These are phyloP conservation scores for Eumerus sabulonum DNA, from an alignment of 2,888 invertebrate species.

Conservation along the genomic window DNA sequence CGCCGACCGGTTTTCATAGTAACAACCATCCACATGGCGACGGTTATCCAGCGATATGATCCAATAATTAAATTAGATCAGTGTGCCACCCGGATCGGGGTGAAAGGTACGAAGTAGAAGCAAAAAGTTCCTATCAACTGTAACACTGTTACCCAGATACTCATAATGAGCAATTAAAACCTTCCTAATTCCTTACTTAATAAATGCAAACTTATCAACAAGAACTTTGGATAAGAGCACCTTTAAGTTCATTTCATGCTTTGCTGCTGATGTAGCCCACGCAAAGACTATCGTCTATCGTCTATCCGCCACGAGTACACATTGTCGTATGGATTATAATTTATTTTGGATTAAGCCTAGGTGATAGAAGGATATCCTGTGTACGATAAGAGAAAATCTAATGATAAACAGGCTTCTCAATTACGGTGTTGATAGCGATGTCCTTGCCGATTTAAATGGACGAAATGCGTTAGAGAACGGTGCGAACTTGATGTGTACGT, in stretches of 20 bases:
- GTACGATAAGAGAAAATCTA: too few relatives aligned
- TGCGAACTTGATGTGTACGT: too few relatives aligned
- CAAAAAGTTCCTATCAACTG: conserved; percentile 19
- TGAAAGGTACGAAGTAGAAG: not conserved
- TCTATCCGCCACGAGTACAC: not conserved
- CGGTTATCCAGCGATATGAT: conserved; percentile 30
- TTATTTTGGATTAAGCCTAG: conserved; percentile 52
- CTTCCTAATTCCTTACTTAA: conserved; percentile 39
- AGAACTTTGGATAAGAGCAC: conserved; percentile 26
- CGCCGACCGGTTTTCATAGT: too few relatives aligned
- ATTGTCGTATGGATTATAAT: conserved; percentile 18
- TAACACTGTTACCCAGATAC: conserved; percentile 51
- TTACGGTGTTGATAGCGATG: conserved; percentile 1
- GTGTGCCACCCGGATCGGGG: not conserved
- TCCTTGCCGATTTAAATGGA: not conserved
- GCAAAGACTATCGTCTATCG: too few relatives aligned
- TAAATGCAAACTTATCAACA: conserved; percentile 58
- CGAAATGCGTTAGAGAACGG: too few relatives aligned
- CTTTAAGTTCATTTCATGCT: too few relatives aligned
- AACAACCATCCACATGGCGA: not conserved
- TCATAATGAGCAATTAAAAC: conserved; percentile 61
- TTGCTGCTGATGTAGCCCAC: not conserved
- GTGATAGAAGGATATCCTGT: conserved; percentile 36
- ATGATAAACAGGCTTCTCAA: conserved; percentile 34
- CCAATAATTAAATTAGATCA: conserved; percentile 56